Conservation (phyloP, 2,888 invertebrate genomes). For the Mimachlamys varia region DNA sequence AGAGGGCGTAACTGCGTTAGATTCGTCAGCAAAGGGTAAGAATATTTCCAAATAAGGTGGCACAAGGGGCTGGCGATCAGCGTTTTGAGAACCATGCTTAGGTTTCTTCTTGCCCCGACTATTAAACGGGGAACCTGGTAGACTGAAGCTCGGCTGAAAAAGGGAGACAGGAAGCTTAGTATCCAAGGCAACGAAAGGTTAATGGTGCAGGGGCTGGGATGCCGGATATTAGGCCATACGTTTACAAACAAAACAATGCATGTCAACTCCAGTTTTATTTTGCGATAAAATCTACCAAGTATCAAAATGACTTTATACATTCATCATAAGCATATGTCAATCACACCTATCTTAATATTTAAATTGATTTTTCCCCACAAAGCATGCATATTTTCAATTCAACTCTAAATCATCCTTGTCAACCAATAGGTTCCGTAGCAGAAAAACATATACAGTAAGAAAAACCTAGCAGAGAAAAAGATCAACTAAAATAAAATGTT, state of each 20-base stretch:
- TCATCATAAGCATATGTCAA: too few species aligned
- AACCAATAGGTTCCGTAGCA: too few species aligned
- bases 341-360: too few species aligned
- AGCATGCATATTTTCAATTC: too few species aligned
- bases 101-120: slow-evolving; percentile 84
- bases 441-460: too few species aligned
- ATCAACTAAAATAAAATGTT: too few species aligned
- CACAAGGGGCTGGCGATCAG: slow-evolving; percentile 96
- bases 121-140: slow-evolving; percentile 98
- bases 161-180: slow-evolving; percentile 32
- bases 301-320: too few species aligned
- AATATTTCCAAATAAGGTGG: slow-evolving; percentile 91
- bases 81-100: slow-evolving; percentile 54
- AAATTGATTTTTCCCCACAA: too few species aligned
- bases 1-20: slow-evolving; percentile 98
- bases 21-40: slow-evolving; percentile 98
- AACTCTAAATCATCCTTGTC: too few species aligned
- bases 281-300: background rate
- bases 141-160: slow-evolving; percentile 95
- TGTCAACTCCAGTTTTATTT: background rate
- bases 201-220: slow-evolving; percentile 6
- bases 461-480: too few species aligned
- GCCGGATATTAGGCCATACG: background rate
- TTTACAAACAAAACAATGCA: slow-evolving; percentile 1
- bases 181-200: slow-evolving; percentile 29